Evolutionary conservation across 2,113 vertebrate species (phyloP), one percentile per base, ranked within the genome.

Genomic region (Spea bombifrons): DNA sequence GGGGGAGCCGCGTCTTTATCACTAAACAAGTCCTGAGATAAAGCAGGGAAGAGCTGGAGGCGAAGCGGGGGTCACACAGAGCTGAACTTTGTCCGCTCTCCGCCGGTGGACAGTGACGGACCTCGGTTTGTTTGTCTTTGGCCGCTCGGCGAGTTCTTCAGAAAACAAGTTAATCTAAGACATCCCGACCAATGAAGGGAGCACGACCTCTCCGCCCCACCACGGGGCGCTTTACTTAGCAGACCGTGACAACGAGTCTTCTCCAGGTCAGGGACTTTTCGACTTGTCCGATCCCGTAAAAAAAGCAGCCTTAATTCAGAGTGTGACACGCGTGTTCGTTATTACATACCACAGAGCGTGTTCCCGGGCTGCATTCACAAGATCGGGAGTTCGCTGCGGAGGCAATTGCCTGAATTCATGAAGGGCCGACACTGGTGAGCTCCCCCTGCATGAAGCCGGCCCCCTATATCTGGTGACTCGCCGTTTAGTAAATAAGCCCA

Each of bases 71-170:
- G 65, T 67, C 5, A 45, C 43, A 9, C 3, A 30, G 69, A 3
- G 46, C 48, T 66, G 78, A 16, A 74, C 78, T 68, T 80, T 74
- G 71, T 15, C 17, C 59, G 16, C 30, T 30, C 50, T 47, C 45
- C 44, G 61, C 15, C 61, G n/a, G 61, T 7, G 17, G 61, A 16
- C 3, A 30, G 5, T 4, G 7, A 30, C 55, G 12, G 12, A 59
- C 55, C 50, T 61, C 59, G 9, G 61, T 7, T 6, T 16, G 61
- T 64, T 64, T 64, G 61, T 64, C 61, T 64, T 64, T 7, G 7
- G n/a, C 15, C 5, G 61, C 61, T 17, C 13, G 3, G 30, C 30
- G 8, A 10, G 50, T 52, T 61, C 4, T 1, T 61, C 57, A 64
- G n/a, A 13, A 64, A 16, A 64, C 61, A 64, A 13, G 61, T 64